Conservation (phyloP, 1,140 invertebrate species). For the Lepidurus apus region DNA sequence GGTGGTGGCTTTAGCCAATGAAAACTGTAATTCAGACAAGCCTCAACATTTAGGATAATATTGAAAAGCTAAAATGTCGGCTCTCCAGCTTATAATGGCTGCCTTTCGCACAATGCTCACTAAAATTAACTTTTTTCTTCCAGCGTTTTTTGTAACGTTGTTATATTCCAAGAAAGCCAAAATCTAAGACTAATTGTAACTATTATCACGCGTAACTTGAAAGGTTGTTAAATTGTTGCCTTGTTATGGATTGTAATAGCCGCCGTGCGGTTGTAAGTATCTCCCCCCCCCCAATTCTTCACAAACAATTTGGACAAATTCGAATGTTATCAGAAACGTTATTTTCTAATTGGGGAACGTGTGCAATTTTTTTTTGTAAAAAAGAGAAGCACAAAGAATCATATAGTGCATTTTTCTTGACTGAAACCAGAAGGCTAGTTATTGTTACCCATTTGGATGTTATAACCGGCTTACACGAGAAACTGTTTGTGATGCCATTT, state of each 20-base stretch:
- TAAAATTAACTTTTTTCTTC: not conserved
- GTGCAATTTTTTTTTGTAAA: not conserved
- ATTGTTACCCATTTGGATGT: slow-evolving; percentile 15
- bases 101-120: slow-evolving; percentile 20
- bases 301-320: slow-evolving; percentile 4
- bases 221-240: slow-evolving; percentile 11
- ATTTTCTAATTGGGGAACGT: not conserved
- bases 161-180: slow-evolving; percentile 20
- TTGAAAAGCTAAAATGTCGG: not conserved
- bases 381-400: not conserved
- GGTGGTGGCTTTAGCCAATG: not conserved
- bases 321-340: not conserved
- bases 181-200: not conserved
- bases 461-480: not conserved
- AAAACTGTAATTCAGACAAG: not conserved
- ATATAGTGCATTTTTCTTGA: not conserved
- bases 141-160: too few species aligned
- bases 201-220: not conserved
- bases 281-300: not conserved
- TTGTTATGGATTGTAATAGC: not conserved
- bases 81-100: not conserved
- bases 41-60: not conserved
- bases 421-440: not conserved
- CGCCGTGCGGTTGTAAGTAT: slow-evolving; percentile 1
- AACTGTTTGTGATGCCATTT: not conserved